A percentile compares a stretch with the other conserved stretches of the same genome.
phyloP scores from a whole-genome alignment of 1,140 invertebrate species.

The Wasmannia auropunctata region DNA sequence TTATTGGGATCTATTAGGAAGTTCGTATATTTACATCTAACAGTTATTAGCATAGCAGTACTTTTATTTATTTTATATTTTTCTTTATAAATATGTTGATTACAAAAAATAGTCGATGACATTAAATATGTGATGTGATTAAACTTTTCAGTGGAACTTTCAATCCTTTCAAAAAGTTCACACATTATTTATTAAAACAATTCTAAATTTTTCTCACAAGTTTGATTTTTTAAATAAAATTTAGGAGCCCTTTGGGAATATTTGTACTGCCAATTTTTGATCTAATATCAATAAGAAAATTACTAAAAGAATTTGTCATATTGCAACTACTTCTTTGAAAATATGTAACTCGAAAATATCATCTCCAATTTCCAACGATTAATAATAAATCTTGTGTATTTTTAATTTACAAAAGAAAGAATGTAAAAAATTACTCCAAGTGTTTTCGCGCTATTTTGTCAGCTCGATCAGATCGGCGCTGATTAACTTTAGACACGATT shows the following conservation, averaged over 20 bases:
- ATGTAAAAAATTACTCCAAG: not conserved
- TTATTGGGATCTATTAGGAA: not conserved
- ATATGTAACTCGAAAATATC: too few species aligned
- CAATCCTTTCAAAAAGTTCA: not conserved
- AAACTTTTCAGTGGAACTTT: not conserved
- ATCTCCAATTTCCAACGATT: too few species aligned
- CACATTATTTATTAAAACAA: not conserved
- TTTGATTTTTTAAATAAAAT: not conserved
- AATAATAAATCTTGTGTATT: not conserved
- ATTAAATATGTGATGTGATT: not conserved
- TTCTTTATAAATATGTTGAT: not conserved
- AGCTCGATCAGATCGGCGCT: not conserved
- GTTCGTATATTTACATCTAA: not conserved
- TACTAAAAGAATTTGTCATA: not conserved
- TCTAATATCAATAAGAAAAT: not conserved
- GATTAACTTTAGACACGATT: constrained; percentile 38
- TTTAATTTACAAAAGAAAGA: not conserved
- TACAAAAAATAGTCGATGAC: not conserved
- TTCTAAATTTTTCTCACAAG: not conserved
- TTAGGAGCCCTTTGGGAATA: not conserved
- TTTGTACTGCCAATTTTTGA: not conserved
- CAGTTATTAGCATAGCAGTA: not conserved
- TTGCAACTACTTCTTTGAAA: not conserved
- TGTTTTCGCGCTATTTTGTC: constrained; percentile 8
- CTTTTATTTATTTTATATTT: too few species aligned